phyloP scores from a whole-genome alignment of 2,113 vertebrate genomes.

The Craseonycteris thonglongyai region DNA sequence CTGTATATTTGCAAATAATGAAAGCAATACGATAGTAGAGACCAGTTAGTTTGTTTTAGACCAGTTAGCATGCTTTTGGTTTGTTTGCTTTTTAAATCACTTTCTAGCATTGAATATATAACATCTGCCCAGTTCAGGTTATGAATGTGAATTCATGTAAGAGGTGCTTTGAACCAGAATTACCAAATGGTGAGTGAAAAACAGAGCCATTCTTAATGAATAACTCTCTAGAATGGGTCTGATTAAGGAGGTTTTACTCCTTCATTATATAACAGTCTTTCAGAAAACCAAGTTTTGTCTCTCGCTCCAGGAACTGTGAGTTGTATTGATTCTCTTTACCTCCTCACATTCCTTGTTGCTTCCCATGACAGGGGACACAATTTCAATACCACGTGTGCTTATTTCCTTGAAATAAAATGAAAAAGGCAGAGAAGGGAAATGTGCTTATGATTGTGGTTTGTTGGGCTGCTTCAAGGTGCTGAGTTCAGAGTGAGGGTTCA shows the following conservation, averaged over 20 bases:
- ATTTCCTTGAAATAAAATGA: not conserved
- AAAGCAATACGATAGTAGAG: not conserved
- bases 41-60: not conserved
- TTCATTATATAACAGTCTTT: not conserved
- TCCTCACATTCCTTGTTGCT: not conserved
- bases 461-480: not conserved
- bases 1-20: not conserved
- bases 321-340: not conserved
- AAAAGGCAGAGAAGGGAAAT: not conserved
- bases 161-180: not conserved
- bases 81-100: not conserved
- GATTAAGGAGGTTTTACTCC: not conserved
- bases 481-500: not conserved
- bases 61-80: not conserved
- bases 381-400: not conserved
- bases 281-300: not conserved
- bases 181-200: not conserved
- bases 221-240: not conserved
- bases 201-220: not conserved
- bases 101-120: not conserved
- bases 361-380: not conserved
- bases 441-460: not conserved
- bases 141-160: not conserved
- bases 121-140: not conserved
- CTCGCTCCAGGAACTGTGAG: not conserved